Evolutionary conservation across 2,888 invertebrate species (phyloP), one percentile per base, ranked within the genome.

Genomic region (Arctia plantaginis): DNA sequence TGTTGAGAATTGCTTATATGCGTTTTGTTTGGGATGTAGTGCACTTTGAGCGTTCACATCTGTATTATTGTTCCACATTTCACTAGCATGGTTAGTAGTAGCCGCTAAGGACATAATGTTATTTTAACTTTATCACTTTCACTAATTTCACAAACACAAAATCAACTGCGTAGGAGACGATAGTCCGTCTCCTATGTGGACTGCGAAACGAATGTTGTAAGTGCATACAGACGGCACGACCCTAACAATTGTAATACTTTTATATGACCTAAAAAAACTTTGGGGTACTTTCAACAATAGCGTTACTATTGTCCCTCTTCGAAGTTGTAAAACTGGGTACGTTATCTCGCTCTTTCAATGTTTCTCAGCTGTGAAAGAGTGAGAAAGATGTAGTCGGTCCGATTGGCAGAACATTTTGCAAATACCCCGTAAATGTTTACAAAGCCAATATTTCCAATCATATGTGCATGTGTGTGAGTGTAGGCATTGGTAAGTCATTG

Each of bases 181-280:
- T 76, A 85, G 77, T 73, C 81, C 91, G 89, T 89, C 92, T 89
- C 88, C 91, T 89, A 85, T 89, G 92, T 93, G 90, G 92, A 91
- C 93, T 94, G 92, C 92, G 93, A 94, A 94, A 92, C 93, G 93
- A 95, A 95, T 95, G 95, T 89, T 91, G 90, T 92, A 91, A 92
- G 92, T 92, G 92, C 89, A 92, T 90, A 90, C 90, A 90, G 88
- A 87, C 94, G 90, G 91, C 92, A 90, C 92, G 93, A 93, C 95
- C 94, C 95, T 94, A 88, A 92, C 94, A 93, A 95, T 92, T 93
- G 93, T 94, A 95, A 94, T 94, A 94, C 93, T 94, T 94, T 94
- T 95, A 93, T 94, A 90, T 95, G 95, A 94, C 95, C 94, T 94
- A 95, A 95, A 95, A 95, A 95, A 95, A 94, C 87, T 93, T 95